phyloP scores from a whole-genome alignment of 2,113 vertebrate genomes.

The Sinocyclocheilus grahami region DNA sequence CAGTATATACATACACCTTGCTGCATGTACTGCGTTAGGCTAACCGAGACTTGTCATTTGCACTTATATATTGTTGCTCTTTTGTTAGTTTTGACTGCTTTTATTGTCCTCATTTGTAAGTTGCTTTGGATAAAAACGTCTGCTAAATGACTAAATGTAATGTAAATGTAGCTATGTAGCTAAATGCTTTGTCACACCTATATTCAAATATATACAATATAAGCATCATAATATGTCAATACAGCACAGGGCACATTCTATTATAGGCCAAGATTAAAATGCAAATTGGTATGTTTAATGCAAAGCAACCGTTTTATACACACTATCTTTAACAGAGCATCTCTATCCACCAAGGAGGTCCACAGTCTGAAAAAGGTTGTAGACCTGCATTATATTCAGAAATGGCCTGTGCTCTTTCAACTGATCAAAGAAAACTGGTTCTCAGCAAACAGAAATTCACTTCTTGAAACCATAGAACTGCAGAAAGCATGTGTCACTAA shows the following conservation, averaged over 20 bases:
- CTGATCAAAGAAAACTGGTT: neutral
- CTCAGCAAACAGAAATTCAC: slow-evolving; percentile 7
- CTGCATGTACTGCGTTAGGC: no score
- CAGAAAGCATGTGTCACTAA: slow-evolving; percentile 13
- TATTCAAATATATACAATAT: neutral
- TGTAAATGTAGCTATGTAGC: no score
- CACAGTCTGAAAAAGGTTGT: neutral
- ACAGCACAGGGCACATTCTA: neutral
- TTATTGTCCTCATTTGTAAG: no score
- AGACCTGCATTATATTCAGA: slow-evolving; percentile 6
- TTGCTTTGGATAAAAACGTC: no score
- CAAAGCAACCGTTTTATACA: neutral
- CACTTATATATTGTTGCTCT: no score
- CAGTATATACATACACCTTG: no score
- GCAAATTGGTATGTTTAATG: neutral
- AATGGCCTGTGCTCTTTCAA: neutral
- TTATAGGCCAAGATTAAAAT: neutral
- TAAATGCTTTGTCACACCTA: no score
- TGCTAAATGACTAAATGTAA: no score
- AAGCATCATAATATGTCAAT: neutral
- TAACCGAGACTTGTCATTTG: no score
- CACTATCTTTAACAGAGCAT: neutral
- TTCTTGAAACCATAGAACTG: neutral
- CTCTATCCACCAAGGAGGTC: neutral
- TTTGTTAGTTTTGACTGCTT: no score